Evolutionary conservation across 1,140 invertebrate genomes (phyloP).

Genomic region (Drosophila littoralis): DNA sequence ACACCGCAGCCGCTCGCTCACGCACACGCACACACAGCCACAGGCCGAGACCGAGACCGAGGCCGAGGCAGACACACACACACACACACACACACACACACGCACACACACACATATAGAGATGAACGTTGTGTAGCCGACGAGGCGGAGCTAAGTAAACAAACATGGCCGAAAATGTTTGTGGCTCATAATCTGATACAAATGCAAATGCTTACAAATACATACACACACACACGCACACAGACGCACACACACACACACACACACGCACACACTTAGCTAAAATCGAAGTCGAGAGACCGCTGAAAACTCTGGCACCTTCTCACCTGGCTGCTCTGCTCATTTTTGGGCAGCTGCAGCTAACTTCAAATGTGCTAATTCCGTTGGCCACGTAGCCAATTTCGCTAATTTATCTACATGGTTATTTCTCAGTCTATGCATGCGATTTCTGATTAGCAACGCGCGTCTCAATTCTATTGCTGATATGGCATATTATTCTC

Average conservation of each 20-base stretch:
- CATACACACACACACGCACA: conserved; percentile 30
- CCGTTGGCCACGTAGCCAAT: conserved; percentile 60
- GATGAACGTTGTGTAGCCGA: conserved; percentile 58
- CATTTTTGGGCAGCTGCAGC: conserved; percentile 36
- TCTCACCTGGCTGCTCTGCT: conserved; percentile 52
- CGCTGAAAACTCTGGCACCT: conserved; percentile 45
- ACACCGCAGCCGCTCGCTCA: conserved; percentile 41
- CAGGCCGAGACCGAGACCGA: background rate
- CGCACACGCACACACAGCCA: conserved; percentile 27
- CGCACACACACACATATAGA: conserved; percentile 16
- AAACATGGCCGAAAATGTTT: conserved; percentile 84
- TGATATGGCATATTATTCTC: conserved; percentile 17
- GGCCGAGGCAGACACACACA: conserved; percentile 4
- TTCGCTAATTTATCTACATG: conserved; percentile 51
- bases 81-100: conserved; percentile 19
- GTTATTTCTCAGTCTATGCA: conserved; percentile 39
- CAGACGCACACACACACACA: conserved; percentile 7
- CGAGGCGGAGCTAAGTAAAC: conserved; percentile 84
- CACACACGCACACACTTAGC: background rate
- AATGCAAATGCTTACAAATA: conserved; percentile 68
- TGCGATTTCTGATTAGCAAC: conserved; percentile 45
- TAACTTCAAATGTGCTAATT: conserved; percentile 66
- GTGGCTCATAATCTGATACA: conserved; percentile 82
- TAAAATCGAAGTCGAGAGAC: conserved; percentile 25
- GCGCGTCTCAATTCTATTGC: conserved; percentile 10